Conservation (phyloP, 2,888 invertebrate species). For the Aporophyla nigra region DNA sequence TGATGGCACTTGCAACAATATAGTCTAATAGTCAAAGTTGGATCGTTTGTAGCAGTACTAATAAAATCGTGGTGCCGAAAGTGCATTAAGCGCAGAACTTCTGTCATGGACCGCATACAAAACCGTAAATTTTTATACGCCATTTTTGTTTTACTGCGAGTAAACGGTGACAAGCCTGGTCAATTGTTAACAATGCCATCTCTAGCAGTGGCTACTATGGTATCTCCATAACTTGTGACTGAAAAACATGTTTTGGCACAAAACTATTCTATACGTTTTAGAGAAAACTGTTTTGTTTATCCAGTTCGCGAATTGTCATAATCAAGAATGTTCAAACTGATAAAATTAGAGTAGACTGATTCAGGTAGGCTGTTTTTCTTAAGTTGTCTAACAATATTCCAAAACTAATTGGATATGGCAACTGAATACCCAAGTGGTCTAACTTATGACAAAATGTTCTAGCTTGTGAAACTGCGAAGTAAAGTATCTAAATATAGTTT, state of each 20-base stretch:
- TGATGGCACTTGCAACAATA: too few relatives aligned
- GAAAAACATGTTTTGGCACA: neutral
- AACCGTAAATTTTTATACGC: too few relatives aligned
- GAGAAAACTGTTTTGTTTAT: neutral
- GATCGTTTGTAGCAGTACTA: too few relatives aligned
- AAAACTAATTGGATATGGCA: slow-evolving; percentile 10
- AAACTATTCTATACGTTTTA: neutral
- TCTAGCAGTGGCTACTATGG: too few relatives aligned
- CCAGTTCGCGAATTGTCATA: neutral
- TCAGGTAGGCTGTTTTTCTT: neutral
- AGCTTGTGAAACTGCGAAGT: neutral
- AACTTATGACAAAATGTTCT: slow-evolving; percentile 20
- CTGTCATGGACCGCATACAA: too few relatives aligned
- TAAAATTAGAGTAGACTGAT: neutral
- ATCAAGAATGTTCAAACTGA: neutral
- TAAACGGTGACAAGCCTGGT: too few relatives aligned
- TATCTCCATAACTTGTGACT: too few relatives aligned
- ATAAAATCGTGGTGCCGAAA: too few relatives aligned
- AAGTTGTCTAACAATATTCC: neutral
- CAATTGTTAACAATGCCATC: too few relatives aligned
- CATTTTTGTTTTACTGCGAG: too few relatives aligned
- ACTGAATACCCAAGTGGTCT: slow-evolving; percentile 2
- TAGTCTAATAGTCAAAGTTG: too few relatives aligned
- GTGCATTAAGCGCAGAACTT: too few relatives aligned
- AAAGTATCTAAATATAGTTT: slow-evolving; percentile 34